These are phyloP conservation scores for Alexandromys fortis DNA, from an alignment of 2,113 vertebrate genomes.

Conservation along the genomic window DNA sequence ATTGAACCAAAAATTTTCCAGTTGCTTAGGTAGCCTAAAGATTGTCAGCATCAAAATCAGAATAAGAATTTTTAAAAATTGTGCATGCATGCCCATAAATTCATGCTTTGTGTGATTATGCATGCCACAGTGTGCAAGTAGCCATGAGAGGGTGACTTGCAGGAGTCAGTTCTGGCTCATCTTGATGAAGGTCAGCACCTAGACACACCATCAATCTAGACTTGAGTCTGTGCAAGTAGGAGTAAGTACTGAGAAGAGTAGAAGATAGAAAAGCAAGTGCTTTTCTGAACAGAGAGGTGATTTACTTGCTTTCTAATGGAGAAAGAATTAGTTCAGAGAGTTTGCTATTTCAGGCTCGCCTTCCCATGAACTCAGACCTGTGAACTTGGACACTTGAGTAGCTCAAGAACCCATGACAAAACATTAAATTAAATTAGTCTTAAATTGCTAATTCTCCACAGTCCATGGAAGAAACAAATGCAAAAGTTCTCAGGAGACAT, in stretches of 20 bases:
- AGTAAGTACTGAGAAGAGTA: not conserved
- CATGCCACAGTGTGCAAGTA: no score
- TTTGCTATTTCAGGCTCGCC: not conserved
- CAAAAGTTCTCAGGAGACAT: not conserved
- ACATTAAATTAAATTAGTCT: conserved; percentile 25
- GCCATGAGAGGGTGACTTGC: not conserved
- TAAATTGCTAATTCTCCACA: not conserved
- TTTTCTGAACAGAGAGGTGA: not conserved
- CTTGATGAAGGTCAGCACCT: not conserved
- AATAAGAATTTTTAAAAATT: not conserved
- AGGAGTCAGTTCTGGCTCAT: not conserved
- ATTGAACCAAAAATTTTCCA: not conserved
- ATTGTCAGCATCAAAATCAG: not conserved
- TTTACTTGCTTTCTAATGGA: not conserved
- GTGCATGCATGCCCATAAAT: not conserved
- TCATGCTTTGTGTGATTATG: not conserved
- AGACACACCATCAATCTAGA: not conserved
- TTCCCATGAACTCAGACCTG: not conserved
- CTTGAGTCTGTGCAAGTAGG: not conserved
- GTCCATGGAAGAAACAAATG: not conserved
- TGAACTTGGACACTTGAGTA: not conserved
- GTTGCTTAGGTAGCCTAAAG: not conserved
- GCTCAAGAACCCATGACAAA: not conserved
- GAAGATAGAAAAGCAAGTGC: not conserved
- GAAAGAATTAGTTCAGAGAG: not conserved